Percentiles rank a stretch among this genome's conserved stretches.
Conservation (phyloP, 2,797 vertebrate genomes). For the Leptoclinus maculatus region DNA sequence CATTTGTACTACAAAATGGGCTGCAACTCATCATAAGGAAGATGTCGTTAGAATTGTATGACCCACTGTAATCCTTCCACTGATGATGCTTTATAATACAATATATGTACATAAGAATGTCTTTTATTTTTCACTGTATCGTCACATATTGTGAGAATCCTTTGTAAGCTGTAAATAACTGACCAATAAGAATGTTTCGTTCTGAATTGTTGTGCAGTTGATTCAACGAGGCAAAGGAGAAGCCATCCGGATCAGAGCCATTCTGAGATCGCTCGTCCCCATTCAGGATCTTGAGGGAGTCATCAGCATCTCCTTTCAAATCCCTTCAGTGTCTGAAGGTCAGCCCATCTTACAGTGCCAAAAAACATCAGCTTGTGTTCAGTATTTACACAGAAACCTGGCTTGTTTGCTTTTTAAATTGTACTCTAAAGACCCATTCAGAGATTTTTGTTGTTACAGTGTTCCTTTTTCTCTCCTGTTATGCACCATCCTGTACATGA, state of each 20-base stretch:
- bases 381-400: not conserved
- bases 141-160: not conserved
- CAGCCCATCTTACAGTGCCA: not conserved
- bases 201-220: slow-evolving; percentile 80
- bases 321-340: slow-evolving; percentile 93
- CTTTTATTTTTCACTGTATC: not conserved
- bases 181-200: not conserved
- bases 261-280: slow-evolving; percentile 93
- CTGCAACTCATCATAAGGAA: not conserved
- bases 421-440: not conserved
- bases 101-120: not conserved
- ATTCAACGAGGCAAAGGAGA: slow-evolving; percentile 95
- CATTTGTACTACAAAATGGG: not conserved
- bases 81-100: not conserved
- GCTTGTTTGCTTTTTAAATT: not conserved
- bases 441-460: not conserved
- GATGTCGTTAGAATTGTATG: not conserved
- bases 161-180: not conserved
- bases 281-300: slow-evolving; percentile 93
- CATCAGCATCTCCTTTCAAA: slow-evolving; percentile 92
- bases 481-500: not conserved
- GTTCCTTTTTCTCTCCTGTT: not conserved
- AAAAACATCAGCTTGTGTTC: not conserved
- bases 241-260: slow-evolving; percentile 93
- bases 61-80: not conserved